Conservation (phyloP, 2,797 vertebrate species). For the Enteromius unitaeniatus region DNA sequence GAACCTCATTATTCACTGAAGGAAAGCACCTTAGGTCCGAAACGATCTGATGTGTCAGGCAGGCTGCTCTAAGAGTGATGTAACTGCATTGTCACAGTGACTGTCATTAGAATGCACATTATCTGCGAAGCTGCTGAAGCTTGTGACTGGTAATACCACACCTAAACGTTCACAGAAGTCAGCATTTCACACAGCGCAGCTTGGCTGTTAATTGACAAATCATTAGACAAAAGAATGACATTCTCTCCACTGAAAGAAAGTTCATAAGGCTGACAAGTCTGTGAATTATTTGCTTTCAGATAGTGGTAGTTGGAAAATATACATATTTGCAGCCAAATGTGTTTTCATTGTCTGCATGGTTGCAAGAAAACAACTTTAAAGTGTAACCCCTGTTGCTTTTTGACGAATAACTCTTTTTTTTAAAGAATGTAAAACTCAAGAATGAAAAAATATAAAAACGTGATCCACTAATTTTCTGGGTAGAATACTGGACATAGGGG, state of each 20-base stretch:
- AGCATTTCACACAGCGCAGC: slow-evolving; percentile 5
- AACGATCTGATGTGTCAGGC: neutral
- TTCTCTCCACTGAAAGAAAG: neutral
- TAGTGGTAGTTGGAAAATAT: neutral
- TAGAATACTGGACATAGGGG: neutral
- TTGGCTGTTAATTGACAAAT: neutral
- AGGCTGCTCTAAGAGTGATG: neutral
- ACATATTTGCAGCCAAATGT: neutral
- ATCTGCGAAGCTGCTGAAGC: slow-evolving; percentile 11
- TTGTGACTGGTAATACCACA: slow-evolving; percentile 13
- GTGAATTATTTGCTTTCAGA: neutral
- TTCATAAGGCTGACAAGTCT: neutral
- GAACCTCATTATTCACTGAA: slow-evolving; percentile 35
- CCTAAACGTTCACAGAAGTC: neutral
- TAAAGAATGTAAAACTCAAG: neutral
- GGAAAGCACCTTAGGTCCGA: slow-evolving; percentile 30
- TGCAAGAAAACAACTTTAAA: neutral
- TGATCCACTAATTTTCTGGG: neutral
- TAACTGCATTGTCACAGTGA: neutral
- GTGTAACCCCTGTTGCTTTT: neutral
- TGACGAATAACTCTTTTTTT: neutral
- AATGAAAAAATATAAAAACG: neutral
- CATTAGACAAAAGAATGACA: neutral
- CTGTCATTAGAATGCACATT: neutral
- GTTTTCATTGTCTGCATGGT: neutral